Conservation (phyloP, 23 tunicate species). For the Ciona savignyi region DNA sequence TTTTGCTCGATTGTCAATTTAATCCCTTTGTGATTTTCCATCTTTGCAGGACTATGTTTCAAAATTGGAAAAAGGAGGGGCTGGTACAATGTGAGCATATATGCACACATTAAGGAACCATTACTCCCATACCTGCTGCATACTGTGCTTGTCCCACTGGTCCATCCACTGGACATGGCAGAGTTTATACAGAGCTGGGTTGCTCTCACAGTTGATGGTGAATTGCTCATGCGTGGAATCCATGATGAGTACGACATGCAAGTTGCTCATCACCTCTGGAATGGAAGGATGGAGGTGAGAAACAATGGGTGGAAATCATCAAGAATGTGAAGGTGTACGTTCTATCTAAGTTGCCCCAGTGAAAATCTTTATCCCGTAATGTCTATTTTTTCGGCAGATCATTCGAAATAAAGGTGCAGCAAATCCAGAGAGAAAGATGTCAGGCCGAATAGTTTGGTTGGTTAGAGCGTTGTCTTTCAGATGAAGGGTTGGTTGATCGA, state of each 20-base stretch:
- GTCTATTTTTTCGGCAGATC: not conserved
- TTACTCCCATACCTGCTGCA: slow-evolving; percentile 52
- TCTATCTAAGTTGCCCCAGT: not conserved
- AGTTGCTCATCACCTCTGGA: slow-evolving; percentile 64
- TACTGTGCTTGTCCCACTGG: slow-evolving; percentile 69
- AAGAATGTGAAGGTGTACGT: no score
- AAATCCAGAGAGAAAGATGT: no score
- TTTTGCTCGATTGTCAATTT: no score
- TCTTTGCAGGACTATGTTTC: no score
- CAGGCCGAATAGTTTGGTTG: no score
- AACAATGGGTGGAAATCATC: not conserved
- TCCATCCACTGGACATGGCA: slow-evolving; percentile 95
- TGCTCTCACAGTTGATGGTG: slow-evolving; percentile 84
- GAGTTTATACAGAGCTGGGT: slow-evolving; percentile 82
- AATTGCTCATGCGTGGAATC: slow-evolving; percentile 68
- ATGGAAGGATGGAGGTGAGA: not conserved
- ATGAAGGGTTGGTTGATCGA: no score
- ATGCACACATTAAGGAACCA: not conserved
- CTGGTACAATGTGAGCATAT: no score
- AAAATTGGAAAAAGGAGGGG: no score
- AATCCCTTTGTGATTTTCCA: no score
- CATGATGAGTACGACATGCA: slow-evolving; percentile 83
- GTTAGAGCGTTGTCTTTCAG: no score
- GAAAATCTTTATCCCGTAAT: not conserved
- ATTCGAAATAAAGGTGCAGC: no score